phyloP scores from a whole-genome alignment of 2,797 vertebrate species.

The Poliocrania exsul region DNA sequence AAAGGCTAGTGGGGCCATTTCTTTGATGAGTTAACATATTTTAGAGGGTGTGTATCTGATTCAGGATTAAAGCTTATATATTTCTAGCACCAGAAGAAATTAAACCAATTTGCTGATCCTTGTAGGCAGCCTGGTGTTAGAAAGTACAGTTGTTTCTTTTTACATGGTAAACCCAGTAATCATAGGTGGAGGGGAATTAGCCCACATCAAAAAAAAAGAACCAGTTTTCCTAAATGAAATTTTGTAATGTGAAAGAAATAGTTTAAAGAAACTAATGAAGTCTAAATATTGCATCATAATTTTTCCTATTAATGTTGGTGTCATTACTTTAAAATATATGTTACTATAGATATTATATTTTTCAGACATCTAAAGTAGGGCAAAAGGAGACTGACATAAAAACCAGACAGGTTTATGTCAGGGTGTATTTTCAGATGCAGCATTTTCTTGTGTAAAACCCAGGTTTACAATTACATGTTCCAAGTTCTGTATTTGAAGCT shows the following conservation, averaged over 20 bases:
- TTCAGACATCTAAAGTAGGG: not conserved
- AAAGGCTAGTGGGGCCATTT: constrained; percentile 4
- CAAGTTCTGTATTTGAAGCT: not conserved
- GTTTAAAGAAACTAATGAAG: constrained; percentile 51
- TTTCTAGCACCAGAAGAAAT: constrained; percentile 60
- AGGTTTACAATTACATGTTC: not conserved
- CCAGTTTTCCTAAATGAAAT: constrained; percentile 34
- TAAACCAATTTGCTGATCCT: constrained; percentile 50
- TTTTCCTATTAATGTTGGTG: constrained; percentile 25
- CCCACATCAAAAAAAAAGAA: constrained; percentile 56
- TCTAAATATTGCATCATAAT: constrained; percentile 53
- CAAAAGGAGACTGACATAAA: not conserved
- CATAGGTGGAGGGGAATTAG: constrained; percentile 31
- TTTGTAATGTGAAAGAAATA: constrained; percentile 47
- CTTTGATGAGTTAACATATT: constrained; percentile 63
- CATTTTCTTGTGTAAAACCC: not conserved
- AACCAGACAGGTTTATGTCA: not conserved
- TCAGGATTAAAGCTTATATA: constrained; percentile 61
- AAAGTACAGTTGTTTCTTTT: constrained; percentile 52
- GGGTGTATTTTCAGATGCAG: not conserved
- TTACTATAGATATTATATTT: constrained; percentile 15
- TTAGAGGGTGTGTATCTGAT: constrained; percentile 57
- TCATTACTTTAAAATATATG: constrained; percentile 20
- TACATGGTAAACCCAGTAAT: constrained; percentile 50
- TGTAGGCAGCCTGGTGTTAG: constrained; percentile 27